Conservation (phyloP, 1,140 invertebrate genomes). For the Cotesia chilonis region DNA sequence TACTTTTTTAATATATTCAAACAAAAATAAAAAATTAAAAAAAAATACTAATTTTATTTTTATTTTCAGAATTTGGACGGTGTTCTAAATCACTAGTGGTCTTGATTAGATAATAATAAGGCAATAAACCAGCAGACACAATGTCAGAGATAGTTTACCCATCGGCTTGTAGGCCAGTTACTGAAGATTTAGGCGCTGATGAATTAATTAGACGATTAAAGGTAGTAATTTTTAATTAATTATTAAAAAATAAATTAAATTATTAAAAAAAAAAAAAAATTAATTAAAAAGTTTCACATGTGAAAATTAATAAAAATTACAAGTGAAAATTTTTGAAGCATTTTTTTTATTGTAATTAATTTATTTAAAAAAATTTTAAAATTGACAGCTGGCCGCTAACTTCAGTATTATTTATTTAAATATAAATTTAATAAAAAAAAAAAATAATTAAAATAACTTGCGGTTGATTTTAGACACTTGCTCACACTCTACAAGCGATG, state of each 20-base stretch:
- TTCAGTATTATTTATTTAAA: slow-evolving; percentile 25
- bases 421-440: slow-evolving; percentile 32
- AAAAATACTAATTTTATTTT: not conserved
- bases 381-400: too few species aligned
- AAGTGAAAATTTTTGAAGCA: too few species aligned
- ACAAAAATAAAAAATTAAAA: not conserved
- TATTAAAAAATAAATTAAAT: too few species aligned
- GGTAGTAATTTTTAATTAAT: slow-evolving; percentile 64
- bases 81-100: slow-evolving; percentile 54
- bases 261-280: too few species aligned
- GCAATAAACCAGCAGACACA: slow-evolving; percentile 50
- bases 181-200: slow-evolving; percentile 92
- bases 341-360: too few species aligned
- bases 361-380: too few species aligned
- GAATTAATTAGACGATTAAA: slow-evolving; percentile 94
- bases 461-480: slow-evolving; percentile 73
- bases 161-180: slow-evolving; percentile 85
- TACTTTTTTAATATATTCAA: too few species aligned
- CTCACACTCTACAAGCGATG: slow-evolving; percentile 94
- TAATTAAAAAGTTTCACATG: too few species aligned
- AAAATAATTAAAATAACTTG: not conserved
- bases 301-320: too few species aligned
- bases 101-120: slow-evolving; percentile 40
- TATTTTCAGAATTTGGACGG: slow-evolving; percentile 61
- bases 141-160: slow-evolving; percentile 88